Conservation (phyloP, 2,113 vertebrate genomes). For the Chauna torquata region DNA sequence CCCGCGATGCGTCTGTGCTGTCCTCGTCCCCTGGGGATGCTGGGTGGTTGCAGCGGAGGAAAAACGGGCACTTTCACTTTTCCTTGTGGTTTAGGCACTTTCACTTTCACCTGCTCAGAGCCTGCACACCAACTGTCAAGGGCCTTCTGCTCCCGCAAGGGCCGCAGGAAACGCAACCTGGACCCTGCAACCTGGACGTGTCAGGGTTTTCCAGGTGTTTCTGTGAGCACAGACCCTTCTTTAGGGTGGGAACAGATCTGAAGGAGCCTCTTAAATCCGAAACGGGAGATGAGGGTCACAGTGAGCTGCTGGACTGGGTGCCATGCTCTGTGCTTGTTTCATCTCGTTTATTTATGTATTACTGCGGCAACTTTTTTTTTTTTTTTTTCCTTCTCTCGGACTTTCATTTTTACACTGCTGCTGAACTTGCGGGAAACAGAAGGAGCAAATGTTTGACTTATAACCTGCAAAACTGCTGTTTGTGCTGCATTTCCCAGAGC, state of each 20-base stretch:
- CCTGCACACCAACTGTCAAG: not conserved
- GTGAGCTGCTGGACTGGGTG: not conserved
- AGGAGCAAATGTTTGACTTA: not conserved
- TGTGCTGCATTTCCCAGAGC: not conserved
- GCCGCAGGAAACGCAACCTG: not conserved
- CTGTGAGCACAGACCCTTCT: not conserved
- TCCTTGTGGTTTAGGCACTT: not conserved
- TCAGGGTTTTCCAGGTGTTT: accelerated
- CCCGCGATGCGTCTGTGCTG: not conserved
- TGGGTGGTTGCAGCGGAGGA: accelerated
- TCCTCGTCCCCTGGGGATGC: not conserved
- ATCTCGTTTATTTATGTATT: not conserved
- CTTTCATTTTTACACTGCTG: not conserved
- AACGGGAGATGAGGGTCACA: not conserved
- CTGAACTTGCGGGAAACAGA: not conserved
- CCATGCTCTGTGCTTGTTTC: accelerated
- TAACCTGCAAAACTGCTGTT: not conserved
- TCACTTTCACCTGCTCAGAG: not conserved
- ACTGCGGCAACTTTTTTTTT: not conserved
- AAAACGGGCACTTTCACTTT: slow-evolving; percentile 3
- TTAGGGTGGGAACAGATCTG: not conserved
- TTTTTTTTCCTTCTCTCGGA: not conserved
- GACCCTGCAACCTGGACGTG: not conserved
- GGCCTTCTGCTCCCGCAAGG: not conserved
- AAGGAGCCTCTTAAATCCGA: not conserved